Base-by-base conservation (phyloP, 2,113 vertebrate species). In the Cygnus buccinator region DNA sequence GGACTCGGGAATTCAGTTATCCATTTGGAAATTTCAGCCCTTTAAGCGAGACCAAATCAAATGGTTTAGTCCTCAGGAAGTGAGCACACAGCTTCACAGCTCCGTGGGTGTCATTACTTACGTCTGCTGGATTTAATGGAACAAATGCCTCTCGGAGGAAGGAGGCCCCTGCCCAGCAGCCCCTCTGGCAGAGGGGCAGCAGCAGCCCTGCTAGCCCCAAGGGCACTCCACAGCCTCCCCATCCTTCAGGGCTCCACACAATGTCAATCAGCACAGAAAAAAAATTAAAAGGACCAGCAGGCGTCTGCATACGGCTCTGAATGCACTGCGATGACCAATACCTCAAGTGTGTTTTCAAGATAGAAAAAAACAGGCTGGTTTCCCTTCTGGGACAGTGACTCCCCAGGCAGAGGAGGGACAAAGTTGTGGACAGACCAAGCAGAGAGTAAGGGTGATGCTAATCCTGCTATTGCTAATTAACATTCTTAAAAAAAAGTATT, bases 1-100 rank as follows among this genome's bases (percentile, higher is more conserved):
- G 97, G 97, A 95, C 94, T 98, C 61, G 1, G 66, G 92, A 96
- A 93, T 87, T 95, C 96, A 97, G 90, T 94, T 97, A 76, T 90
- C 96, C 96, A 71, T 93, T 94, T n/a, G 68, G 90, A 96, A 97
- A 97, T 95, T 95, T 91, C 95, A 85, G 81, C 72, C 90, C 85
- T 97, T 83, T 86, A 31, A 46, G 76, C 54, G 90, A 94, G 92
- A 93, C 41, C 3, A 0, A 88, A 84, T 84, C 79, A 65, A 96
- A 95, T 31, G 48, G 66, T 62, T 93, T 63, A n/a, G 89, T 94
- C 76, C 95, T 88, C 46, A 35, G 90, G 78, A 96, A 91, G 52
- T 2, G 25, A 63, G 67, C 77, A 41, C 37, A 46, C 44, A 25
- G 79, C 52, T 97, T 91, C 31, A 31, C 77, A 72, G 39, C 62